Percentiles rank a stretch among this genome's conserved stretches.
Evolutionary conservation across 1,140 invertebrate genomes (phyloP).

Genomic region (Drosophila burlai): DNA sequence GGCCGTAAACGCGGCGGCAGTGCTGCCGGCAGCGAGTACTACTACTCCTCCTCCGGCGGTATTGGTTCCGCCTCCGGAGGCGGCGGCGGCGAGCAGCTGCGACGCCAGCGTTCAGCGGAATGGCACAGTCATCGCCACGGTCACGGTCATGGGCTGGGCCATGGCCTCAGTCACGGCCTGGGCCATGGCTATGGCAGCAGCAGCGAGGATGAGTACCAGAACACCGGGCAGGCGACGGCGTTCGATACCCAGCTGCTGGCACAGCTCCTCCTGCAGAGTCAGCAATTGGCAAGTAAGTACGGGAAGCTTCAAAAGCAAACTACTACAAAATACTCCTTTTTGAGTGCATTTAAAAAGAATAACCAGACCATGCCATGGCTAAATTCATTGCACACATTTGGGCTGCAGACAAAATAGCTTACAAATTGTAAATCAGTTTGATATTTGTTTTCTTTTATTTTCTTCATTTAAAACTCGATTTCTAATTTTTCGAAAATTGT

Average conservation of each 20-base stretch:
- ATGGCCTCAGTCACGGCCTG: slow-evolving; percentile 55
- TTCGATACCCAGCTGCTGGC: slow-evolving; percentile 86
- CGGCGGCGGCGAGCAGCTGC: slow-evolving; percentile 78
- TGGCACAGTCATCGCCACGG: slow-evolving; percentile 87
- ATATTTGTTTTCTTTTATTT: neutral
- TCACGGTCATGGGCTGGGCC: slow-evolving; percentile 53
- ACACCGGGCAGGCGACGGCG: slow-evolving; percentile 84
- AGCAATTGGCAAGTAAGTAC: slow-evolving; percentile 86
- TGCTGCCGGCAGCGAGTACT: slow-evolving; percentile 77
- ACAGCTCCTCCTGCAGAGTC: slow-evolving; percentile 87
- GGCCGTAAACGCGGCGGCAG: slow-evolving; percentile 84
- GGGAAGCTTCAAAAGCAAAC: neutral
- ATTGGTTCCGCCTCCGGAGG: neutral
- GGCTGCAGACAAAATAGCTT: neutral
- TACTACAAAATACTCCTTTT: no score
- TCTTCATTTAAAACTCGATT: no score
- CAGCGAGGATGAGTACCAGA: slow-evolving; percentile 88
- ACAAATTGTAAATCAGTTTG: neutral
- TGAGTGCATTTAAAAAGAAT: neutral
- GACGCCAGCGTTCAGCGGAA: slow-evolving; percentile 87
- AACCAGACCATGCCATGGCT: neutral
- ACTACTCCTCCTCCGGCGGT: slow-evolving; percentile 59
- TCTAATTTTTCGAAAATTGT: no score
- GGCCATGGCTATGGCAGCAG: slow-evolving; percentile 84
- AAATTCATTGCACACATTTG: neutral